Evolutionary conservation across 2,113 vertebrate species (phyloP).

Genomic region (Corythornis cristatus): DNA sequence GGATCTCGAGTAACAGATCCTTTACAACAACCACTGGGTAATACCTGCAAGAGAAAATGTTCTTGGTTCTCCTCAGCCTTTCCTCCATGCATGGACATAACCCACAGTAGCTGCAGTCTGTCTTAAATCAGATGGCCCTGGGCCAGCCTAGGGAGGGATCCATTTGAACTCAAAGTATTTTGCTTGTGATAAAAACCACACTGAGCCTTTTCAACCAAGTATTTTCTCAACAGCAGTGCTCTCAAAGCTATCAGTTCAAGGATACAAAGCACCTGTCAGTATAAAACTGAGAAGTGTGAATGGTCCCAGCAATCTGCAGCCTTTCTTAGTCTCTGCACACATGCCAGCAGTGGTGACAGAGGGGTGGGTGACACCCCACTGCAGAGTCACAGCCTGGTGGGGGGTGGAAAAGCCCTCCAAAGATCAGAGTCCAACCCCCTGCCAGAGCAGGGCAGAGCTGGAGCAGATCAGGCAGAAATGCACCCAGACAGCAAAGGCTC

Average conservation of each 20-base stretch:
- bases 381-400: too few relatives aligned
- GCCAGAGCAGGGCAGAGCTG: too few relatives aligned
- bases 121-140: not conserved
- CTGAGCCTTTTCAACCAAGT: not conserved
- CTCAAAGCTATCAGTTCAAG: not conserved
- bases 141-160: not conserved
- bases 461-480: too few relatives aligned
- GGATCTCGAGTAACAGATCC: not conserved
- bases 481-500: too few relatives aligned
- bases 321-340: not conserved
- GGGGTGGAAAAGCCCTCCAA: too few relatives aligned
- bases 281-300: not conserved
- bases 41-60: not conserved
- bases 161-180: not conserved
- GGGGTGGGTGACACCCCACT: not conserved
- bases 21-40: not conserved
- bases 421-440: too few relatives aligned
- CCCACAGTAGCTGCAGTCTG: not conserved
- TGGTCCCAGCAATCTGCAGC: not conserved
- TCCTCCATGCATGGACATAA: not conserved
- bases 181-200: not conserved
- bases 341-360: not conserved
- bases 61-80: not conserved
- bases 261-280: not conserved
- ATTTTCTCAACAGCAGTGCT: not conserved